Conservation (phyloP, 1,140 invertebrate genomes). For the Halesus radiatus region DNA sequence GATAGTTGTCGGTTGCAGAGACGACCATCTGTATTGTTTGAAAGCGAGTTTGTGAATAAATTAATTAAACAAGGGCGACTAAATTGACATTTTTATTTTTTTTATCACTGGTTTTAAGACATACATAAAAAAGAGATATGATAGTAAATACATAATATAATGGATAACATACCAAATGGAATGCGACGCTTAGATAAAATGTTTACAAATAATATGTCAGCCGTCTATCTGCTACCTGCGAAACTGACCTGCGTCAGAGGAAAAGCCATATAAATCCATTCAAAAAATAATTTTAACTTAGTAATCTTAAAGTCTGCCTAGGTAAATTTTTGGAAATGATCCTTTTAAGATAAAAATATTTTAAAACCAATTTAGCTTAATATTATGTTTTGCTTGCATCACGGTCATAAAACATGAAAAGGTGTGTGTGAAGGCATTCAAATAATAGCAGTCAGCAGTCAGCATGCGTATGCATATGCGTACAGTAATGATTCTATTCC, state of each 20-base stretch:
- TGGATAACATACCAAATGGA: constrained; percentile 54
- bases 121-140: constrained; percentile 57
- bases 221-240: neutral
- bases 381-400: constrained; percentile 26
- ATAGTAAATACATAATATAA: constrained; percentile 51
- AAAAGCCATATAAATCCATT: constrained; percentile 39
- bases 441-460: constrained; percentile 36
- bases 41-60: constrained; percentile 52
- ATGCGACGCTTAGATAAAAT: constrained; percentile 52
- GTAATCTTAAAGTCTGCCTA: neutral
- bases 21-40: constrained; percentile 79
- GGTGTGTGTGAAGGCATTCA: constrained; percentile 18
- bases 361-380: constrained; percentile 45
- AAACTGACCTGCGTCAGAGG: constrained; percentile 28
- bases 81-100: constrained; percentile 57
- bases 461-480: constrained; percentile 55
- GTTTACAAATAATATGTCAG: constrained; percentile 9
- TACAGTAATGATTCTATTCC: constrained; percentile 52
- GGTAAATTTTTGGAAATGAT: constrained; percentile 42
- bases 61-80: constrained; percentile 44
- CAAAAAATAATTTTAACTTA: constrained; percentile 47
- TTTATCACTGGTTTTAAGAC: constrained; percentile 55
- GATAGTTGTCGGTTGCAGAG: constrained; percentile 79
- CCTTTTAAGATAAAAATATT: constrained; percentile 41
- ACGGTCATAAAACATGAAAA: constrained; percentile 45